phyloP scores from a whole-genome alignment of 2,113 vertebrate species.

The Hippopotamus amphibius region DNA sequence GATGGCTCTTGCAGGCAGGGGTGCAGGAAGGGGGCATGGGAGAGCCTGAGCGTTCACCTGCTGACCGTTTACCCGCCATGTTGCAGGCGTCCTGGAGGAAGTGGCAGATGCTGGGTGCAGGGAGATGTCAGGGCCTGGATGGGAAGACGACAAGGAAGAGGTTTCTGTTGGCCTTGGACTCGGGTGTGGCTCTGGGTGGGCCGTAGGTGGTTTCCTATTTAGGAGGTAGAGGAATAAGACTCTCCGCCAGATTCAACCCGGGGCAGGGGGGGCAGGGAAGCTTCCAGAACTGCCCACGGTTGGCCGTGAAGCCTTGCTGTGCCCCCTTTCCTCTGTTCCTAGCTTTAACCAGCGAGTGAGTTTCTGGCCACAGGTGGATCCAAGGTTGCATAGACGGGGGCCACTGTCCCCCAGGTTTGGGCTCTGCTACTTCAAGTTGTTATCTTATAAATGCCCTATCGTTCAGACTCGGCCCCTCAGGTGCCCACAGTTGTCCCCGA shows the following conservation, averaged over 20 bases:
- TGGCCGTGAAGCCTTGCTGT: neutral
- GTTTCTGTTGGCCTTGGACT: neutral
- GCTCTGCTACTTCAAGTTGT: neutral
- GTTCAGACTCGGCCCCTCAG: neutral
- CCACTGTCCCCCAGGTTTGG: neutral
- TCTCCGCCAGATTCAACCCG: neutral
- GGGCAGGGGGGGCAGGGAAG: too few species aligned
- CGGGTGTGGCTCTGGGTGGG: neutral
- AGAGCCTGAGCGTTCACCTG: too few species aligned
- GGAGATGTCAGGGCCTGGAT: neutral
- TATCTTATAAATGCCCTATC: neutral
- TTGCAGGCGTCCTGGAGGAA: neutral
- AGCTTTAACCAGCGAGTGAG: neutral
- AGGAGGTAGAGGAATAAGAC: neutral
- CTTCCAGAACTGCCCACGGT: neutral
- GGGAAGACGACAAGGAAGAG: too few species aligned
- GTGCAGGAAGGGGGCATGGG: neutral
- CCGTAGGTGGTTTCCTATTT: neutral
- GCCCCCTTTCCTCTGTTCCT: neutral
- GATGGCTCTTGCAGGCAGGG: neutral
- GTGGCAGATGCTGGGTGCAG: neutral
- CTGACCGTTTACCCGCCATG: too few species aligned
- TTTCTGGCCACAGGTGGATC: neutral
- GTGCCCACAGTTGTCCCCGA: neutral
- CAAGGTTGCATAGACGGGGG: neutral